phyloP scores from a whole-genome alignment of 2,797 vertebrate species.

The Chrysocyon brachyurus region DNA sequence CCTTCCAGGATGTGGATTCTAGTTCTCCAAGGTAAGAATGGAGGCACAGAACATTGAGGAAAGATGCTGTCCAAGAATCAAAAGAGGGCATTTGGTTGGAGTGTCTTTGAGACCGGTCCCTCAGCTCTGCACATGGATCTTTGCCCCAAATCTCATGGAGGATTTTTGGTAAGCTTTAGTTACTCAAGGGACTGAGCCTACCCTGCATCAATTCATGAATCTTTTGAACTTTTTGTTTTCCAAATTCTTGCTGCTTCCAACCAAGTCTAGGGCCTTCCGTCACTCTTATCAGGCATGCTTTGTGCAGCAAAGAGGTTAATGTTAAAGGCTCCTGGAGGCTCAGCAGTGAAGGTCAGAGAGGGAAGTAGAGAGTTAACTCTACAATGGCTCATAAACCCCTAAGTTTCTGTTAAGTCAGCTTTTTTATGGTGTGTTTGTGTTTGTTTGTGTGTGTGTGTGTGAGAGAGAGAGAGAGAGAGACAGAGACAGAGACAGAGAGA shows the following conservation, averaged over 20 bases:
- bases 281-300: background rate
- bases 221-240: slow-evolving; percentile 46
- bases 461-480: background rate
- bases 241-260: background rate
- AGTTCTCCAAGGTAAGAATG: background rate
- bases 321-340: background rate
- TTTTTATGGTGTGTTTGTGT: background rate
- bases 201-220: background rate
- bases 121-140: background rate
- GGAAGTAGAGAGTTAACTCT: background rate
- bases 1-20: slow-evolving; percentile 14
- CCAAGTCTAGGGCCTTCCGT: background rate
- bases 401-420: slow-evolving; percentile 23
- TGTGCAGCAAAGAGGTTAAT: background rate
- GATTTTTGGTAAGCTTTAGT: slow-evolving; percentile 44
- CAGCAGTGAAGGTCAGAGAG: background rate
- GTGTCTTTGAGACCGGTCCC: background rate
- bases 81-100: background rate
- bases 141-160: slow-evolving; percentile 46
- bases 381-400: background rate
- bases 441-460: background rate
- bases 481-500: background rate
- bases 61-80: slow-evolving; percentile 4
- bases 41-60: background rate
- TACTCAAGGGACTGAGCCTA: slow-evolving; percentile 18